These are phyloP conservation scores for Coccyzus lansbergi DNA, from an alignment of 2,797 vertebrate genomes.

Conservation along the genomic window DNA sequence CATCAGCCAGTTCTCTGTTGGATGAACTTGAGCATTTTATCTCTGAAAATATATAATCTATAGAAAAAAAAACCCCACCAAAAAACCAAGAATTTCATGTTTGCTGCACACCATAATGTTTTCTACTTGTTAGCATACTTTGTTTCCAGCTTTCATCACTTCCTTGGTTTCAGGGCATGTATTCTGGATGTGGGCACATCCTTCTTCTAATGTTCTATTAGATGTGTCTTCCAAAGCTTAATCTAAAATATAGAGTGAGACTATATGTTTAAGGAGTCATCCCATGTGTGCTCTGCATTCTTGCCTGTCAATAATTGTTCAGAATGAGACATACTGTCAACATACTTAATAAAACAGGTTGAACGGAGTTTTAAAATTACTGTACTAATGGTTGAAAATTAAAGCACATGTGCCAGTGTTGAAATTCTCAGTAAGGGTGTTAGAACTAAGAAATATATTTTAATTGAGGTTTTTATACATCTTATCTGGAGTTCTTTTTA, in stretches of 20 bases:
- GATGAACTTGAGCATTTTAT: background rate
- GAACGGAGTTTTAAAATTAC: background rate
- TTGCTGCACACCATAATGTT: background rate
- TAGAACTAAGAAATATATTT: background rate
- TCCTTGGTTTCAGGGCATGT: background rate
- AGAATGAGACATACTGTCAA: background rate
- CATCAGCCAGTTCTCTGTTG: background rate
- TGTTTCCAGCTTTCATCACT: background rate
- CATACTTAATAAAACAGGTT: background rate
- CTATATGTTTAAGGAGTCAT: background rate
- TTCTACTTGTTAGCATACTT: background rate
- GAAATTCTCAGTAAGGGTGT: background rate
- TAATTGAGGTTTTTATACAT: background rate
- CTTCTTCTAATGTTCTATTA: background rate
- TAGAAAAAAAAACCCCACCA: fast-evolving
- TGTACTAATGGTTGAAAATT: background rate
- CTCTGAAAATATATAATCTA: background rate
- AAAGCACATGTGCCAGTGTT: background rate
- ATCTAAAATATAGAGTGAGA: background rate
- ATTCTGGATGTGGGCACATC: background rate
- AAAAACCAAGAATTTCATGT: fast-evolving
- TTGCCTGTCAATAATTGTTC: background rate
- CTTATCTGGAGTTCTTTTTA: background rate
- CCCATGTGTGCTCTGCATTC: fast-evolving
- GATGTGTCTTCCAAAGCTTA: background rate